Percentiles rank a stretch among this genome's conserved stretches.
Conservation (phyloP, 2,888 invertebrate species). For the Platycnemis pennipes region DNA sequence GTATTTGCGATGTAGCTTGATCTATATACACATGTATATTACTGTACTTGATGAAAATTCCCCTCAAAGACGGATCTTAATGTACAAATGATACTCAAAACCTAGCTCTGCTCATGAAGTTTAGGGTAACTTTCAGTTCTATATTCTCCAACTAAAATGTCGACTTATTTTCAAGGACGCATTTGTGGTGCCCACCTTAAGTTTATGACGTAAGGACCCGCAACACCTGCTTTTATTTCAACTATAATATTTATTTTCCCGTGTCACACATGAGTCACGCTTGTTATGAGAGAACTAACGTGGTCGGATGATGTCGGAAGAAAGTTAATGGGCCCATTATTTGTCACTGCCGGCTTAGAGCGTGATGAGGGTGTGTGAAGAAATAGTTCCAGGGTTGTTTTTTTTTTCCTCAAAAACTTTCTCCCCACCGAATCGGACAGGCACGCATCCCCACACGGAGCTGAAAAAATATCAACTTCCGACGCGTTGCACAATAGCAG, state of each 20-base stretch:
- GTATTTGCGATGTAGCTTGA: too few relatives aligned
- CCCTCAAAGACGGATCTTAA: too few relatives aligned
- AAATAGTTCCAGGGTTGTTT: background rate
- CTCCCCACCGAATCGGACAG: background rate
- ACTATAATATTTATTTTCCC: background rate
- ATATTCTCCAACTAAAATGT: too few relatives aligned
- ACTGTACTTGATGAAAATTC: too few relatives aligned
- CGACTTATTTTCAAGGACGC: too few relatives aligned
- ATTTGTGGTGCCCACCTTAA: too few relatives aligned
- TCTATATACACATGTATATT: too few relatives aligned
- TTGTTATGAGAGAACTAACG: background rate
- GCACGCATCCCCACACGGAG: background rate
- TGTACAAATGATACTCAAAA: too few relatives aligned
- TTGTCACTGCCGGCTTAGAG: conserved; percentile 22
- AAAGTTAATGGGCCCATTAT: conserved; percentile 11
- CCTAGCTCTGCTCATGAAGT: too few relatives aligned
- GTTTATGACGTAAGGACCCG: too few relatives aligned
- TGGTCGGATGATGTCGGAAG: background rate
- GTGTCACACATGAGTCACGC: background rate
- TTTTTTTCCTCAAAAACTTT: background rate
- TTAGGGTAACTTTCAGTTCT: too few relatives aligned
- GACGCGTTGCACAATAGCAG: conserved; percentile 4
- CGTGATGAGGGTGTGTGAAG: conserved; percentile 1
- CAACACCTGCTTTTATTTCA: background rate
- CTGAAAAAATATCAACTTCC: background rate